Evolutionary conservation across 2,113 vertebrate genomes (phyloP).

Genomic region (Micronisus gabar): DNA sequence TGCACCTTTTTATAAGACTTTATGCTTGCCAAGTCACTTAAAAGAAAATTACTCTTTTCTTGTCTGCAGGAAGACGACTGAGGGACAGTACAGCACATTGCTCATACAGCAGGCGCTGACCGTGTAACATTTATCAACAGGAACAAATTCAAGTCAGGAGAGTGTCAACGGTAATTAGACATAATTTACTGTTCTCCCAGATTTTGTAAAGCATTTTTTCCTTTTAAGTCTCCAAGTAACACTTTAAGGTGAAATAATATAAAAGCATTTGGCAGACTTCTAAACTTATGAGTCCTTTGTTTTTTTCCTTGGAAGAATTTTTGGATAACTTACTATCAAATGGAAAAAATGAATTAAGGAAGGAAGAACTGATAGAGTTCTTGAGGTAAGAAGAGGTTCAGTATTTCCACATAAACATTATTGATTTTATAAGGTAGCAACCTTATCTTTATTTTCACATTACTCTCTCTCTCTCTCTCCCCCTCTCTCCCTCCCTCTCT

Average conservation of each 20-base stretch:
- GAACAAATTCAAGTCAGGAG: neutral
- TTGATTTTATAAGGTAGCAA: neutral
- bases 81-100: neutral
- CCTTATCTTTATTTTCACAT: neutral
- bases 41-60: neutral
- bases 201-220: neutral
- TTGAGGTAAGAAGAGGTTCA: neutral
- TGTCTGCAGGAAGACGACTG: constrained; percentile 5
- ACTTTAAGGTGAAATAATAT: neutral
- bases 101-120: neutral
- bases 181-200: neutral
- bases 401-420: neutral
- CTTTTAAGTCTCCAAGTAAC: neutral
- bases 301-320: neutral
- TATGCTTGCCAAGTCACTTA: neutral
- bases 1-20: neutral
- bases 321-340: neutral
- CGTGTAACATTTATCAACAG: neutral
- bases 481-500: rapidly evolving
- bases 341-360: neutral
- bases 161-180: constrained; percentile 7
- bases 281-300: neutral
- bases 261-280: neutral
- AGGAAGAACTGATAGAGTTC: neutral
- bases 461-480: neutral